Evolutionary conservation across 2,113 vertebrate species (phyloP), one percentile per base, ranked within the genome.

Genomic region (Oreochromis aureus): DNA sequence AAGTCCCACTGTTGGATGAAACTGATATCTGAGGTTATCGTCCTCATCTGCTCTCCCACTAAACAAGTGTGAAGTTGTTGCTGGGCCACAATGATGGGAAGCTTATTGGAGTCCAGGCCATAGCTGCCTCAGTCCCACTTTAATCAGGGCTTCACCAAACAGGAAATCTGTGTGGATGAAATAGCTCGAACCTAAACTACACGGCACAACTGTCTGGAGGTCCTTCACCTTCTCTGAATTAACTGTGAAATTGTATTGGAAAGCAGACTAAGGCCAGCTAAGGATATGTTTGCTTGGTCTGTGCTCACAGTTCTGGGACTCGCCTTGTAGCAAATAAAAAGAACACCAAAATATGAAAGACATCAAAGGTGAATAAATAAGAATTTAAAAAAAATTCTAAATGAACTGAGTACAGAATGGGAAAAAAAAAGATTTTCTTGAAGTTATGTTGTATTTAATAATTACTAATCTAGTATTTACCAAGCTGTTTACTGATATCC

Each of bases 111-210:
- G 81, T 87, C 89, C 56, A 30, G 85, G 41, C 41, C 83, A 80
- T 69, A 73, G 82, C 66, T 63, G 78, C 78, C 78, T 81, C 84
- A 63, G 58, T 84, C 90, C 83, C 80, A 87, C 88, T 92, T 54
- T 85, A 92, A 95, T 94, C 89, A 92, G 51, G 48, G 90, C 87
- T 93, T 92, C 88, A 54, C 63, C 91, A 88, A 94, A 91, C 83
- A 94, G 86, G 59, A 94, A 88, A 94, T 94, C 89, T 93, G 66
- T 80, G 19, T 71, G 83, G 89, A 92, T 92, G 91, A 94, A 94
- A 94, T 86, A 53, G 81, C 83, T 89, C 8, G 12, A 84, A 87
- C 59, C 54, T 87, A 78, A 82, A 84, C 79, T 78, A 83, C 87
- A 46, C 80, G 69, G 54, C 63, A 69, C 76, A 53, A 71, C 82